Conservation (phyloP, 1,140 invertebrate genomes). For the Conopomorpha cramerella region DNA sequence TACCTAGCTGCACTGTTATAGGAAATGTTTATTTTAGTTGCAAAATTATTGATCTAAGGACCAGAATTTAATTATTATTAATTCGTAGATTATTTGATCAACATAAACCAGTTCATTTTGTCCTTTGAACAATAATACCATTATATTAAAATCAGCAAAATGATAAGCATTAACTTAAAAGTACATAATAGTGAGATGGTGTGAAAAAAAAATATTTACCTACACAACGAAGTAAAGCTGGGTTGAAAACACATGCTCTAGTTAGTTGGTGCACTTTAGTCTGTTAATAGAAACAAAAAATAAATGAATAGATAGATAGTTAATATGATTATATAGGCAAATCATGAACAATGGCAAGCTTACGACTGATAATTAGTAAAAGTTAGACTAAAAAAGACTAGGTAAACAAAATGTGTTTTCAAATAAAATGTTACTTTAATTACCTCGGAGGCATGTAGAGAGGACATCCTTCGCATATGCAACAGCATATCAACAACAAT, state of each 20-base stretch:
- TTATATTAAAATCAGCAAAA: background rate
- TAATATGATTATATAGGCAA: slow-evolving; percentile 5
- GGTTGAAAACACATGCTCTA: slow-evolving; percentile 14
- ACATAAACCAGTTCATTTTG: too few species aligned
- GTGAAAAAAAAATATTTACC: slow-evolving; percentile 16
- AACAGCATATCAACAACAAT: slow-evolving; percentile 74
- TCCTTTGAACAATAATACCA: too few species aligned
- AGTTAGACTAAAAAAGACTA: too few species aligned
- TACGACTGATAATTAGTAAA: too few species aligned
- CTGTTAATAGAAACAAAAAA: slow-evolving; percentile 24
- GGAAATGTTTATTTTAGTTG: slow-evolving; percentile 1
- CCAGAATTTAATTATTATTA: too few species aligned
- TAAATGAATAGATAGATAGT: slow-evolving; percentile 1
- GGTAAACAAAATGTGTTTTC: too few species aligned
- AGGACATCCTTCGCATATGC: slow-evolving; percentile 80
- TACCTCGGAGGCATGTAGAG: slow-evolving; percentile 76
- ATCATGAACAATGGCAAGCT: too few species aligned
- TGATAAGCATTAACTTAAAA: too few species aligned
- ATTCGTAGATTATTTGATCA: too few species aligned
- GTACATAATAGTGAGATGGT: too few species aligned
- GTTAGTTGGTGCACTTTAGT: slow-evolving; percentile 29
- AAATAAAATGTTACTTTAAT: slow-evolving; percentile 13
- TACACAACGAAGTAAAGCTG: slow-evolving; percentile 17
- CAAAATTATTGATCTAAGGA: too few species aligned
- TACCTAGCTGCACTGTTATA: slow-evolving; percentile 34